Evolutionary conservation across 2,888 invertebrate species (phyloP), one percentile per base, ranked within the genome.

Genomic region (Plebejus argus): DNA sequence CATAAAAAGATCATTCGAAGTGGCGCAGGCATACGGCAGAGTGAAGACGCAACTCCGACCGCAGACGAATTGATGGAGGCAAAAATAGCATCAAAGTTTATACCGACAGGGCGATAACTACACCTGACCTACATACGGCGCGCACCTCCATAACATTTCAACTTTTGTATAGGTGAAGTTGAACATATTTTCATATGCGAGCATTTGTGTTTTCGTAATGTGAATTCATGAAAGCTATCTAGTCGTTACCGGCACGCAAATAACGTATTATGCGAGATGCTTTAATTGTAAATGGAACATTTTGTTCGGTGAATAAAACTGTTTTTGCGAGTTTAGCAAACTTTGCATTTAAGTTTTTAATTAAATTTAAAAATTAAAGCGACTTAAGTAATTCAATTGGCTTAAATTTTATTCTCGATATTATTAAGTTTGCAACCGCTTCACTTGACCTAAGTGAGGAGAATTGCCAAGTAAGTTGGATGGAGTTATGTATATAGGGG

Each of bases 31-130:
- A 85, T 85, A 85, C 78, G 78, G 85, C 83, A 39, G 39, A 20
- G 71, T 83, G 84, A 82, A 82, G 86, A 88, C 89, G 88, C 89
- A 89, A 88, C 86, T 83, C 82, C 83, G 83, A 85, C 91, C 90
- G 87, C 89, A 89, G 86, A 87, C 89, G 86, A 85, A 86, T 86
- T 84, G 81, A 87, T 87, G 85, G 84, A 85, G 86, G 89, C 87
- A 89, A 89, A 86, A 91, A 91, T 93, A 92, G 89, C 89, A 89
- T 89, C 89, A 88, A 89, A 88, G 88, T 84, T 86, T 85, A 86
- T 86, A 85, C 85, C 85, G 86, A 84, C 86, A 84, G 84, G 83
- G 86, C 85, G 88, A 85, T 88, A 87, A 81, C 82, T 81, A 81
- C 87, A 87, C 89, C 85, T 90, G 90, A 84, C 92, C 91, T 90